phyloP scores from a whole-genome alignment of 2,113 vertebrate species.

The Pedionomus torquatus region DNA sequence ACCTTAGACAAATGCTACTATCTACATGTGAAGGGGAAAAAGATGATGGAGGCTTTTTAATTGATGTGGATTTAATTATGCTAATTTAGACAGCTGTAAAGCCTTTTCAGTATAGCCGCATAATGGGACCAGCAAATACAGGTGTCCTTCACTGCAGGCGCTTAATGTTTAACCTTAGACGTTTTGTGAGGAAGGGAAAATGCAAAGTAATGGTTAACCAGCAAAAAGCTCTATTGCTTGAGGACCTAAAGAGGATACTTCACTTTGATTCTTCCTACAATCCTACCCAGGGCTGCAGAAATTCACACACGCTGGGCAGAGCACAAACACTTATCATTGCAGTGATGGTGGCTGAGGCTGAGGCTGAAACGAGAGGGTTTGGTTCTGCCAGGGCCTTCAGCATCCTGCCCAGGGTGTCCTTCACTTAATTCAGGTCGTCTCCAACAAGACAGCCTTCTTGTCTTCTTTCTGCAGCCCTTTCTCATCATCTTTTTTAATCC shows the following conservation, averaged over 20 bases:
- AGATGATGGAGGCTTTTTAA: slow-evolving; percentile 88
- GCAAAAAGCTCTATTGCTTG: slow-evolving; percentile 53
- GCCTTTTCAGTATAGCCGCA: slow-evolving; percentile 71
- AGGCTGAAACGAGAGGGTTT: neutral
- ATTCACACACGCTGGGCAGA: neutral
- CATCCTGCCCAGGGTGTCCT: neutral
- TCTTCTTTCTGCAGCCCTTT: neutral
- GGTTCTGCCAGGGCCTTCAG: neutral
- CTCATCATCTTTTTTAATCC: neutral
- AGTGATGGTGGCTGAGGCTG: neutral
- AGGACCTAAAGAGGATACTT: slow-evolving; percentile 54
- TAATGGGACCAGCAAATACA: slow-evolving; percentile 85
- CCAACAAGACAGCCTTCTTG: neutral
- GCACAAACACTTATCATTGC: neutral
- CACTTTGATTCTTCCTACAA: neutral
- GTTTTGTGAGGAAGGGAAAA: slow-evolving; percentile 68
- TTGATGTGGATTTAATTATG: slow-evolving; percentile 97
- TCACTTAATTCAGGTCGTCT: neutral
- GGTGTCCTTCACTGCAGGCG: slow-evolving; percentile 85
- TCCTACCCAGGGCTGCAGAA: neutral
- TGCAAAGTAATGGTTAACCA: slow-evolving; percentile 66
- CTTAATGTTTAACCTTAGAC: slow-evolving; percentile 80
- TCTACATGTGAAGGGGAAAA: slow-evolving; percentile 89
- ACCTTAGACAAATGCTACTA: slow-evolving; percentile 86
- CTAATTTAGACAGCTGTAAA: slow-evolving; percentile 89